These are phyloP conservation scores for Tragelaphus strepsiceros DNA, from an alignment of 2,113 vertebrate species.

Conservation along the genomic window DNA sequence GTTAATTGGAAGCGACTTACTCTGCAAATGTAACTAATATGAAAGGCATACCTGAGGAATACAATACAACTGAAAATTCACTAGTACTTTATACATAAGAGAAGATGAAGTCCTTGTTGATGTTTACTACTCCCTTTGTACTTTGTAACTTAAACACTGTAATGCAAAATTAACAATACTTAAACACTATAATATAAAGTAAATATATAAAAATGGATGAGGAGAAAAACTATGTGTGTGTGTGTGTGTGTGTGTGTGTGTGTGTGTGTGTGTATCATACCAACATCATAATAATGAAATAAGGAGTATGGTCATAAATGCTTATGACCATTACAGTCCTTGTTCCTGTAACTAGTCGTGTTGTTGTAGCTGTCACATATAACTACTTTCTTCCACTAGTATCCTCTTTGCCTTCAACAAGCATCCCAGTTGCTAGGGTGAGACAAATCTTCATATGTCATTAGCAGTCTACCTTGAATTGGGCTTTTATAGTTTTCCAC, in stretches of 20 bases:
- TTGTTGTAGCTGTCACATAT: not conserved
- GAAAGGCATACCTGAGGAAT: not conserved
- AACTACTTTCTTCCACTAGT: not conserved
- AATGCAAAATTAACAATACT: not conserved
- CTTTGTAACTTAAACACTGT: not conserved
- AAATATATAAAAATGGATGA: not conserved
- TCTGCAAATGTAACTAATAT: not conserved
- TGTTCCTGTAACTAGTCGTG: not conserved
- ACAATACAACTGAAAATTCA: not conserved
- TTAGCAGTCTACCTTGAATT: not conserved
- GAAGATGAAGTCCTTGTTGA: not conserved
- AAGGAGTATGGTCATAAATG: not conserved
- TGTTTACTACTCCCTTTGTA: not conserved
- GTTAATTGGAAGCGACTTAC: not conserved
- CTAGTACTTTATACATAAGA: not conserved
- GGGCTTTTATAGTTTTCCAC: not conserved
- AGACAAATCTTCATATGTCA: not conserved
- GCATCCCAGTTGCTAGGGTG: not conserved
- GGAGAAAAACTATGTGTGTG: not conserved
- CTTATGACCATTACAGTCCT: not conserved
- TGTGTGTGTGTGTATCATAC: not conserved
- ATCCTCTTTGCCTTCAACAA: not conserved
- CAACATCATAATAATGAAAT: not conserved
- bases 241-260: not conserved
- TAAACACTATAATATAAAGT: not conserved